A percentile compares a stretch with the other conserved stretches of the same genome.
phyloP scores from a whole-genome alignment of 2,113 vertebrate genomes.

The Pomatorhinus ruficollis region DNA sequence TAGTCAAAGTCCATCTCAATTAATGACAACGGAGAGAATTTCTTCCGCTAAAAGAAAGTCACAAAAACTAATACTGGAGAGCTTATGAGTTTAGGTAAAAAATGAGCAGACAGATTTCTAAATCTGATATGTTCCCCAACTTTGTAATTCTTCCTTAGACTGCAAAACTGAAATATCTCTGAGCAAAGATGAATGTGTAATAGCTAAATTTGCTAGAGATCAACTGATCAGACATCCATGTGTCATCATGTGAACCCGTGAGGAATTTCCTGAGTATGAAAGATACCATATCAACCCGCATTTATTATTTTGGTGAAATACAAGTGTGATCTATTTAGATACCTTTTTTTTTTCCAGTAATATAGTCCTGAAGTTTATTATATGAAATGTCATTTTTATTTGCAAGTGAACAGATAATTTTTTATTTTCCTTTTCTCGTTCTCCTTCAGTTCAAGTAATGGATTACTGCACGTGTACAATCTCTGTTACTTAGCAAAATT shows the following conservation, averaged over 20 bases:
- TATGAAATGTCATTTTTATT: background rate
- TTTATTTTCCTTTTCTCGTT: background rate
- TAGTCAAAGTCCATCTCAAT: background rate
- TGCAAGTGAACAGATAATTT: background rate
- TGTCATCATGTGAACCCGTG: background rate
- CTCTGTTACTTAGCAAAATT: background rate
- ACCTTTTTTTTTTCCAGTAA: background rate
- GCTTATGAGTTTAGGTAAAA: background rate
- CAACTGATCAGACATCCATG: background rate
- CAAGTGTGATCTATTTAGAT: background rate
- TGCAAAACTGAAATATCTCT: background rate
- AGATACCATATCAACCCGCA: background rate
- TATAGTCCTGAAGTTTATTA: background rate
- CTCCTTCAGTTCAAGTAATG: background rate
- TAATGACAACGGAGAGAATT: background rate
- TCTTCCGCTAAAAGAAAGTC: background rate
- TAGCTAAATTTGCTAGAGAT: background rate
- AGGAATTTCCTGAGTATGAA: slow-evolving; percentile 7
- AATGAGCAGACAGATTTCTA: background rate
- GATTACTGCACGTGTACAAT: background rate
- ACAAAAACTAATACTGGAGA: background rate
- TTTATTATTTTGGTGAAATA: background rate
- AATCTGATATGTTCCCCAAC: background rate
- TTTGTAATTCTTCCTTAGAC: background rate
- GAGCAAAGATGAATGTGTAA: background rate